Conservation (phyloP, 92 coral and sea anemone species). For the Parazoanthus atlanticus region DNA sequence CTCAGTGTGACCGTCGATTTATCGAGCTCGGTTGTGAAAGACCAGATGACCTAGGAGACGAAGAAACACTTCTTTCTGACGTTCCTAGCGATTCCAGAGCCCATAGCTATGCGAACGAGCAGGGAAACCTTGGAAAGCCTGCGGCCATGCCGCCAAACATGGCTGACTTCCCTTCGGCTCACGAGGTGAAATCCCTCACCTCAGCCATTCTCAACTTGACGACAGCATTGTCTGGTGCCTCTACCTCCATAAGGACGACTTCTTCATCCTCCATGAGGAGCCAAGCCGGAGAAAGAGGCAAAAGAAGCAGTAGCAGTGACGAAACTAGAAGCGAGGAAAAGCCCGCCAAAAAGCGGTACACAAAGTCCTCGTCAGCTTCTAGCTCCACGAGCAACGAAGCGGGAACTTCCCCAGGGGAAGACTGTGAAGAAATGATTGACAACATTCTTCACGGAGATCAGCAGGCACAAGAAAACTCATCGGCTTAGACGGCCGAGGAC, state of each 20-base stretch:
- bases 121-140: neutral
- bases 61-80: too few relatives aligned
- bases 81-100: too few relatives aligned
- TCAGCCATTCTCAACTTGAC: too few relatives aligned
- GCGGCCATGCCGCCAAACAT: constrained; percentile 12
- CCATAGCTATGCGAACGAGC: neutral
- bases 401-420: too few relatives aligned
- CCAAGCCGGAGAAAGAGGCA: neutral
- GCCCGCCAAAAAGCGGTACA: too few relatives aligned
- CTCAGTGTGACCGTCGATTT: constrained; percentile 49
- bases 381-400: neutral
- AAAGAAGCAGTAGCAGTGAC: neutral
- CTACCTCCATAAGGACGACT: too few relatives aligned
- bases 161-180: constrained; percentile 14
- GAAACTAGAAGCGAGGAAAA: too few relatives aligned
- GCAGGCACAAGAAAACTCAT: neutral
- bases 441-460: neutral
- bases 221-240: neutral
- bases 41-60: too few relatives aligned
- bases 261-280: too few relatives aligned
- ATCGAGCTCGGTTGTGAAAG: neutral
- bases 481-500: neutral
- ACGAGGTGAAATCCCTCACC: neutral
- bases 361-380: neutral
- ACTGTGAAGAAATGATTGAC: too few relatives aligned